These are phyloP conservation scores for Pollenia griseotomentosa DNA, from an alignment of 2,888 invertebrate species.

Conservation along the genomic window DNA sequence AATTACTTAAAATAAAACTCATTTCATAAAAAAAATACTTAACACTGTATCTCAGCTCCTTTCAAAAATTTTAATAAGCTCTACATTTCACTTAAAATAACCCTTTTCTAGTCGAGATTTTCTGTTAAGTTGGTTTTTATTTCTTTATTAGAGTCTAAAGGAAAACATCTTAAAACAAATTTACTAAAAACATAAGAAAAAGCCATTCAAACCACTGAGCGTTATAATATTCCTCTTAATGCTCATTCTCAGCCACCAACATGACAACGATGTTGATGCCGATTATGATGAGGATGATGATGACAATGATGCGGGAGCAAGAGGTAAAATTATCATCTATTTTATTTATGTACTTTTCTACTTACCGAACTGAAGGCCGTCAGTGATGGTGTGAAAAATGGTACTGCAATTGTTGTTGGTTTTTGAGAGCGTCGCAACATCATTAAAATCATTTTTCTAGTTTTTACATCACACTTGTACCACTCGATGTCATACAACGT, in stretches of 20 bases:
- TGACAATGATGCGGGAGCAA: not conserved
- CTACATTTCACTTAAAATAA: slow-evolving; percentile 39
- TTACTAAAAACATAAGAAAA: slow-evolving; percentile 33
- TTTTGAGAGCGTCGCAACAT: slow-evolving; percentile 81
- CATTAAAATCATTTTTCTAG: slow-evolving; percentile 82
- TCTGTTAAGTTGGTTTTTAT: slow-evolving; percentile 43
- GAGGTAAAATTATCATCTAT: slow-evolving; percentile 21
- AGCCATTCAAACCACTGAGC: slow-evolving; percentile 61
- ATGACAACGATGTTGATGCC: not conserved
- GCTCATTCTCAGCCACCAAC: slow-evolving; percentile 14
- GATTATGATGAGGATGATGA: slow-evolving; percentile 11
- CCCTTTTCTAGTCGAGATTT: slow-evolving; percentile 37
- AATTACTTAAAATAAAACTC: too few relatives aligned
- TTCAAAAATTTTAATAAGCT: slow-evolving; percentile 19
- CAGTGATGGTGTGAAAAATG: slow-evolving; percentile 82
- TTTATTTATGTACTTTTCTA: slow-evolving; percentile 60
- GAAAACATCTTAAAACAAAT: slow-evolving; percentile 45
- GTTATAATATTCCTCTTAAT: slow-evolving; percentile 30
- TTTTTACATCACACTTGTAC: slow-evolving; percentile 82
- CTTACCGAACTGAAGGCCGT: slow-evolving; percentile 80
- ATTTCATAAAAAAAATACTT: not conserved
- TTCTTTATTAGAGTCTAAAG: slow-evolving; percentile 13
- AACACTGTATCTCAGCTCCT: not conserved
- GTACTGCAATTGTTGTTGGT: slow-evolving; percentile 80
- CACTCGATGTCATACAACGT: slow-evolving; percentile 81